Evolutionary conservation across 2,797 vertebrate genomes (phyloP).

Genomic region (Falco concolor): DNA sequence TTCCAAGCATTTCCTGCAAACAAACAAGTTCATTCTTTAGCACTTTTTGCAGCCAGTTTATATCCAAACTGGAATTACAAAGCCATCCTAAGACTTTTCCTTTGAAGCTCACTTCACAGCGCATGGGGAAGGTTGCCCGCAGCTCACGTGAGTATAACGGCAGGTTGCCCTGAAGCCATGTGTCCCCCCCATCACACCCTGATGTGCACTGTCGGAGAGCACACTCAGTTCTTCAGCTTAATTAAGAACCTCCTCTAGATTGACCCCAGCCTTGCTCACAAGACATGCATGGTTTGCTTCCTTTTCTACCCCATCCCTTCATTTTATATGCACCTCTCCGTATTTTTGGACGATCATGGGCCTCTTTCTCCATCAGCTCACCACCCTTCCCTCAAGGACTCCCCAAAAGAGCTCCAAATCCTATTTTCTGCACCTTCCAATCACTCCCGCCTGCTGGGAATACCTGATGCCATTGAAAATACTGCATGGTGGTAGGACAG

Average conservation of each 20-base stretch:
- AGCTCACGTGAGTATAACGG: background rate
- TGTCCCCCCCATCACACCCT: background rate
- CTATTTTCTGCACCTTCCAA: background rate
- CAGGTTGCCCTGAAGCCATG: background rate
- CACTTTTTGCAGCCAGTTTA: background rate
- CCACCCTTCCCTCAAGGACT: background rate
- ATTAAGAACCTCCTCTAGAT: background rate
- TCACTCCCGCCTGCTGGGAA: background rate
- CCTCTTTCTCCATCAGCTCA: background rate
- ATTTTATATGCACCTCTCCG: background rate
- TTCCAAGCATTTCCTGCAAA: accelerated
- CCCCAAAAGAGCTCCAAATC: background rate
- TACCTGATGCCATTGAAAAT: background rate
- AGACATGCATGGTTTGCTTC: background rate
- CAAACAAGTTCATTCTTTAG: background rate
- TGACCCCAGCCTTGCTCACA: background rate
- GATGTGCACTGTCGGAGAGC: background rate
- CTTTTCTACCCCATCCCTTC: background rate
- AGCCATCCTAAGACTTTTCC: background rate
- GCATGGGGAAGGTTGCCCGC: accelerated
- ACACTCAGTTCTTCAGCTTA: background rate
- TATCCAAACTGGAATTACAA: background rate
- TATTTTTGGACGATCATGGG: background rate
- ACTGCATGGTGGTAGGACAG: background rate
- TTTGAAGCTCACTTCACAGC: background rate